Evolutionary conservation across 2,113 vertebrate species (phyloP).

Genomic region (Forbesichthys agassizii): DNA sequence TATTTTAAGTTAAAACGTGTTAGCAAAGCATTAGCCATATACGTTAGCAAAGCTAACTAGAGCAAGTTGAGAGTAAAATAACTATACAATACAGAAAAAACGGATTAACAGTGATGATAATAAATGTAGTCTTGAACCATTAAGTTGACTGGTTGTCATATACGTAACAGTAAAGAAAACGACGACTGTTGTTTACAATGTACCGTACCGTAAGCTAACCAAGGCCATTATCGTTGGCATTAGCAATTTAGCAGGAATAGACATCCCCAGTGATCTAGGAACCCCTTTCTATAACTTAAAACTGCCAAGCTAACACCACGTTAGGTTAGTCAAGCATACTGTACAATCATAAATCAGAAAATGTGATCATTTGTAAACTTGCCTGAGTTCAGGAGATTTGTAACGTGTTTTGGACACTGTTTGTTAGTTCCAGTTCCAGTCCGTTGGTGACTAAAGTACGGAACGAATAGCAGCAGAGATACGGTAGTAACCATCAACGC

Average conservation of each 20-base stretch:
- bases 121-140: too few species aligned
- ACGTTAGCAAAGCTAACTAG: too few species aligned
- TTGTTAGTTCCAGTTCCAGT: background rate
- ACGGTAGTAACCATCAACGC: conserved; percentile 36
- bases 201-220: conserved; percentile 15
- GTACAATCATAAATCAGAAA: background rate
- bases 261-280: conserved; percentile 17
- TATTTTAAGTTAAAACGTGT: too few species aligned
- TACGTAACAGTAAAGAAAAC: background rate
- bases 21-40: too few species aligned
- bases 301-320: conserved; percentile 24
- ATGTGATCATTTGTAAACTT: conserved; percentile 12
- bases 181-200: background rate
- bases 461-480: background rate
- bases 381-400: conserved; percentile 11
- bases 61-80: too few species aligned
- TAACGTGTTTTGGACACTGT: background rate
- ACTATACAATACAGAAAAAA: too few species aligned
- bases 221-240: conserved; percentile 35
- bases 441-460: conserved; percentile 12
- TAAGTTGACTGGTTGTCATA: background rate
- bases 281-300: conserved; percentile 48
- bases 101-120: too few species aligned
- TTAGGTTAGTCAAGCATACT: background rate
- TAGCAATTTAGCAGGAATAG: conserved; percentile 21